Conservation (phyloP, 2,888 invertebrate genomes). For the Schrankia costaestrigalis region DNA sequence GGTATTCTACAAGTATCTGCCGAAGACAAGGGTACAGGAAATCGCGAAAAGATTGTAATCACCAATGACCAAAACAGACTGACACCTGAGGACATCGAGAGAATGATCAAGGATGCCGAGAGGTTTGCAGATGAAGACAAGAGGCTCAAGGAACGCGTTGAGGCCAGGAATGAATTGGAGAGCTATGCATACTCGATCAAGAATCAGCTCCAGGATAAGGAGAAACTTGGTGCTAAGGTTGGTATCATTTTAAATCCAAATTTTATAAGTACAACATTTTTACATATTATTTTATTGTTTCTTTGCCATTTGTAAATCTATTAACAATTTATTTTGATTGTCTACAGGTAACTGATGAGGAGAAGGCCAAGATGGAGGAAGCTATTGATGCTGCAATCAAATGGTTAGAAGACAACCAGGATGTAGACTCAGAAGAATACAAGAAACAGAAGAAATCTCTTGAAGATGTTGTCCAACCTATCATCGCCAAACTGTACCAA, state of each 20-base stretch:
- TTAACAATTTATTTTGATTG: conserved; percentile 19
- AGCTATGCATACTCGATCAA: conserved; percentile 98
- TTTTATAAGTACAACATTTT: too few species aligned
- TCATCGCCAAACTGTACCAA: conserved; percentile 97
- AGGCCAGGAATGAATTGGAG: conserved; percentile 97
- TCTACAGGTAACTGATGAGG: conserved; percentile 85
- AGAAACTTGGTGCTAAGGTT: conserved; percentile 94
- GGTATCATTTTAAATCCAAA: too few species aligned
- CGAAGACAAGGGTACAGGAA: conserved; percentile 99
- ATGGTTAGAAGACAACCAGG: conserved; percentile 98
- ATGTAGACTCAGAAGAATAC: conserved; percentile 94
- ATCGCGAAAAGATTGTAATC: conserved; percentile 98
- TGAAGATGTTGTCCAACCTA: conserved; percentile 97
- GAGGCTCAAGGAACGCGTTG: conserved; percentile 96
- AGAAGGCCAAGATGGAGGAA: conserved; percentile 96
- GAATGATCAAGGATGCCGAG: conserved; percentile 99
- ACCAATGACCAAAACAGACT: conserved; percentile 98
- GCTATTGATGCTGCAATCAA: conserved; percentile 98
- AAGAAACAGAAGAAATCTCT: conserved; percentile 97
- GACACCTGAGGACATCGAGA: conserved; percentile 98
- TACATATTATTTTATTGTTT: too few species aligned
- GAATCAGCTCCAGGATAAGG: conserved; percentile 97
- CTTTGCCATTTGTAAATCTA: too few species aligned
- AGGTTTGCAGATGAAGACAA: conserved; percentile 99
- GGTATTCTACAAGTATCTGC: conserved; percentile 98